Base-by-base conservation (phyloP, 2,888 invertebrate genomes). In the Agrypnus murinus region DNA sequence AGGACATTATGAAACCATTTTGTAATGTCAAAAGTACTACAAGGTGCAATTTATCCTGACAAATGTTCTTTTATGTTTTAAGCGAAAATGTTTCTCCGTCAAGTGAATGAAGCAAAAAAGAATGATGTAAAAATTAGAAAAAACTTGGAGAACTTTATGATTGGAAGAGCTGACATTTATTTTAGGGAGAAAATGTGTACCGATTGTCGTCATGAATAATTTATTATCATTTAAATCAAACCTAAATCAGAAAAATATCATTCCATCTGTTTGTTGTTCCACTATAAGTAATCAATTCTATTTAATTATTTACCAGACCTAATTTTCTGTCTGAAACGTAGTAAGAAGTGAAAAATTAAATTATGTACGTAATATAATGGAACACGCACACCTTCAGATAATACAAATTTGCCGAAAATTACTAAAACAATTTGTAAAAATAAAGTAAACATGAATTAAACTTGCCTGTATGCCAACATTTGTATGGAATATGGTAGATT, bases 21-120 rank as follows among this genome's bases (percentile, higher is more conserved):
- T n/a, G 48, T 50, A 12, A n/a, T 32, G 50, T 31, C 31, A 50
- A 12, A 50, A 50, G 4, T 10, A 32, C n/a, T n/a, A n/a, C 32
- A 32, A 50, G 50, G 31, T 50, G 31, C 12, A 50, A 32, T 50
- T 50, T 50, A 31, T 50, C 12, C 5, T 50, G 31, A 50, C 50
- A 50, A 19, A 46, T 19, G 17, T 46, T 46, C 19, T 19, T 46
- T 46, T 17, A 10, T 2, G 46, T 19, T 19, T 46, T 17, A 19
- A 19, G 10, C 17, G 19, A 19, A 46, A 46, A 2, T 15, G 19
- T 19, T 17, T 19, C 46, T 46, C 19, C n/a, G 19, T 3, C 17
- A 45, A 46, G 15, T 43, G 43, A 15, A 43, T 14, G 14, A 43
- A 15, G 15, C 43, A n/a, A 43, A 43, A 15, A 43, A 15, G 14